A percentile compares a stretch with the other conserved stretches of the same genome.
These are phyloP conservation scores for Pithys albifrons DNA, from an alignment of 2,113 vertebrate genomes.

Conservation along the genomic window DNA sequence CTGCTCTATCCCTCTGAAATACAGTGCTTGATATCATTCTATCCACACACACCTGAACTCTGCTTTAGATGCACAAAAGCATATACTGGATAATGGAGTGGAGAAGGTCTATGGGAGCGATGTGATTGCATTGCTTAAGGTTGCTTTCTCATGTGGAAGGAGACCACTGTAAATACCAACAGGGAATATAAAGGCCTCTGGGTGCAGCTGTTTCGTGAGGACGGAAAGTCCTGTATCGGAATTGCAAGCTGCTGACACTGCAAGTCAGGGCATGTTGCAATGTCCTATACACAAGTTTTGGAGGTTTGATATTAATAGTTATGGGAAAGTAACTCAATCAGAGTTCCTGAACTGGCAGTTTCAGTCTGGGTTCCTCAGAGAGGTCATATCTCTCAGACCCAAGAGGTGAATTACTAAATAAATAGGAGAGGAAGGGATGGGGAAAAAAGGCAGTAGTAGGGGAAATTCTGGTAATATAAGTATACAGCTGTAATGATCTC, in stretches of 20 bases:
- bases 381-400: not conserved
- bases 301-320: slow-evolving; percentile 12
- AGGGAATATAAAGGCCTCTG: not conserved
- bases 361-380: not conserved
- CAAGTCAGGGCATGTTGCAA: slow-evolving; percentile 8
- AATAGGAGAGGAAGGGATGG: not conserved
- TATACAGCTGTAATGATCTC: not conserved
- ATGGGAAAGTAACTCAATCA: slow-evolving; percentile 47
- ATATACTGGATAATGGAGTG: not conserved
- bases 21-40: not conserved
- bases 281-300: slow-evolving; percentile 15
- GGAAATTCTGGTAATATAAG: not conserved
- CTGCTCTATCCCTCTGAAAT: not conserved
- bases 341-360: not conserved
- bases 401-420: slow-evolving; percentile 17
- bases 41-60: not conserved
- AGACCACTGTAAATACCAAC: not conserved
- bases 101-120: not conserved
- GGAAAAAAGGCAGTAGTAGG: not conserved
- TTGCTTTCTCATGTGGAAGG: not conserved
- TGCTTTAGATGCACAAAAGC: not conserved
- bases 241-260: slow-evolving; percentile 32
- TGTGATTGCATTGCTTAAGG: not conserved
- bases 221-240: not conserved
- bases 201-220: not conserved